phyloP scores from a whole-genome alignment of 30 jellyfish, hydroid and myxozoan genomes.

The Euphysa ruthae region DNA sequence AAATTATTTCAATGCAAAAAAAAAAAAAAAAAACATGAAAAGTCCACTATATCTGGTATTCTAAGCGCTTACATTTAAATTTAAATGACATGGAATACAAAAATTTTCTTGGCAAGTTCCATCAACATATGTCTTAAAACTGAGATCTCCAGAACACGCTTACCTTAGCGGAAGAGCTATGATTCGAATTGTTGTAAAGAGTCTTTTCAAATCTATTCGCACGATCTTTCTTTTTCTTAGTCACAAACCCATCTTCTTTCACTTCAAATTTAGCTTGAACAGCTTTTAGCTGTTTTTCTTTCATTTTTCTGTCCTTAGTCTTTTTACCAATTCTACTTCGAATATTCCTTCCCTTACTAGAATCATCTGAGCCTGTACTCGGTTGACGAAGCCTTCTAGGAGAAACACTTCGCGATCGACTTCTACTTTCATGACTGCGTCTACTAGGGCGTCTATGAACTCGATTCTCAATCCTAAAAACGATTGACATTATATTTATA shows the following conservation, averaged over 20 bases:
- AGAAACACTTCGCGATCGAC: not conserved
- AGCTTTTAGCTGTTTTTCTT: not conserved
- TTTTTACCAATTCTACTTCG: slow-evolving; percentile 28
- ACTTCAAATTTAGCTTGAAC: not conserved
- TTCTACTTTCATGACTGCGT: slow-evolving; percentile 22
- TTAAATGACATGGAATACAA: too few species aligned
- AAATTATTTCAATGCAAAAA: too few species aligned
- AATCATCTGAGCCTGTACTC: slow-evolving; percentile 13
- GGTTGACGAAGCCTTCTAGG: slow-evolving; percentile 6
- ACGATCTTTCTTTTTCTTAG: slow-evolving; percentile 52
- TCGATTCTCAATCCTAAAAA: not conserved
- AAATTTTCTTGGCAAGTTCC: too few species aligned
- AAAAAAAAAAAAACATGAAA: too few species aligned
- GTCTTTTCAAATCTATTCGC: slow-evolving; percentile 60
- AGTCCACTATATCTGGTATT: too few species aligned
- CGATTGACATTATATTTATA: not conserved
- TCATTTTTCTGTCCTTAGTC: not conserved
- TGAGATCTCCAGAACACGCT: too few species aligned
- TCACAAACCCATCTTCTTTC: slow-evolving; percentile 39
- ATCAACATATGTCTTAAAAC: too few species aligned
- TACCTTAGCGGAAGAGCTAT: too few species aligned
- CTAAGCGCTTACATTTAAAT: too few species aligned
- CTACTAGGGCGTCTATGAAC: slow-evolving; percentile 15
- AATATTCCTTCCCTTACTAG: slow-evolving; percentile 6
- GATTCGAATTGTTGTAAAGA: too few species aligned